A percentile compares a stretch with the other conserved stretches of the same genome.
These are phyloP conservation scores for Lota lota DNA, from an alignment of 2,113 vertebrate species.

Conservation along the genomic window DNA sequence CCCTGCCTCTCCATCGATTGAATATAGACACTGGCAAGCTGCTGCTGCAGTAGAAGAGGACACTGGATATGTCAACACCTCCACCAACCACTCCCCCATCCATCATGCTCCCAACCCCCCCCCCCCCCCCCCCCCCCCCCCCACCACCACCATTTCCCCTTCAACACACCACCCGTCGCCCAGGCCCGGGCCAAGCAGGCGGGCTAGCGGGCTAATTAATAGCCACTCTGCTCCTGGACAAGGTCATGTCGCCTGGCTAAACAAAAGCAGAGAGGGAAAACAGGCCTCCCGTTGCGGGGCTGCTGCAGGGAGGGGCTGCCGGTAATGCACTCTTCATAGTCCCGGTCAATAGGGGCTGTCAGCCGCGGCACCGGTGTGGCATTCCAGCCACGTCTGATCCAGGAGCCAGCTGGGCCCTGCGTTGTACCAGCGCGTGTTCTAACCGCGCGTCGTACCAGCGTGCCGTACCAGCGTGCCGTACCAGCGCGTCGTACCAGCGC, in stretches of 20 bases:
- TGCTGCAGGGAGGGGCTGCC: conserved; percentile 27
- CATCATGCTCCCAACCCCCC: conserved; percentile 34
- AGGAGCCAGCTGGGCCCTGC: too few relatives aligned
- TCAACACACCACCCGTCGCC: conserved; percentile 12
- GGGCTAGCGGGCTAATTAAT: conserved; percentile 56
- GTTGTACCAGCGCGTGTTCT: too few relatives aligned
- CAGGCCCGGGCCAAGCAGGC: conserved; percentile 26
- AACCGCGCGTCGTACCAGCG: too few relatives aligned
- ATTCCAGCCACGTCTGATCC: too few relatives aligned
- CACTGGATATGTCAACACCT: conserved; percentile 11
- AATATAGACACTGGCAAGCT: conserved; percentile 40
- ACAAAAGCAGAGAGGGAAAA: conserved; percentile 29
- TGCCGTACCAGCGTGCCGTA: too few relatives aligned
- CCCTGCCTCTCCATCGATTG: conserved; percentile 58
- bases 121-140: conserved; percentile 30
- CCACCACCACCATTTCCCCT: too few relatives aligned
- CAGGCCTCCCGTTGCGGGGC: not conserved
- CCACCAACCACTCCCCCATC: too few relatives aligned
- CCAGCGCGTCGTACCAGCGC: too few relatives aligned
- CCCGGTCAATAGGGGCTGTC: conserved; percentile 11
- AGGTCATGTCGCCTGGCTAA: conserved; percentile 48
- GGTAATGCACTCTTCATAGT: conserved; percentile 30
- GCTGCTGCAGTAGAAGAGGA: conserved; percentile 6
- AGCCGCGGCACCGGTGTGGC: not conserved
- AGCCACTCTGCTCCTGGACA: conserved; percentile 50